Conservation (phyloP, 2,113 vertebrate genomes). For the Rhipidura dahli region DNA sequence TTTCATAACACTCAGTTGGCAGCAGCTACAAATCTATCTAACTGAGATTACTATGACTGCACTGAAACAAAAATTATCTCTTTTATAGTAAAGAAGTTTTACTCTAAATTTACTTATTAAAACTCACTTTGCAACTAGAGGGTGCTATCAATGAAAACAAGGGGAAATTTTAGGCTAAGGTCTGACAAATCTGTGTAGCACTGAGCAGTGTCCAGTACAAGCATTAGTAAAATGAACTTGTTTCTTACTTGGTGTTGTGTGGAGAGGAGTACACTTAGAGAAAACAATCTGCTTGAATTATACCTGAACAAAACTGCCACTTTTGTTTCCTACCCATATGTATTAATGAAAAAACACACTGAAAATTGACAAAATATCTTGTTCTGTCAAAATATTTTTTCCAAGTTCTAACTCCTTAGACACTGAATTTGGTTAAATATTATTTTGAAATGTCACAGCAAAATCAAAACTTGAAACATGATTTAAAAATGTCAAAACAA, state of each 20-base stretch:
- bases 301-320: not conserved
- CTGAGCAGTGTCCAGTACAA: not conserved
- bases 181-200: not conserved
- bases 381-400: not conserved
- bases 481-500: not conserved
- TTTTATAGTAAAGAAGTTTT: not conserved
- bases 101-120: not conserved
- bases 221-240: not conserved
- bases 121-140: not conserved
- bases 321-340: not conserved
- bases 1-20: not conserved
- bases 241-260: not conserved
- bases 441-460: not conserved
- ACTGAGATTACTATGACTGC: not conserved
- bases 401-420: not conserved
- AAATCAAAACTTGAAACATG: not conserved
- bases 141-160: not conserved
- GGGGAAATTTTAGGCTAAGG: not conserved
- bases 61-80: not conserved
- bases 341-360: not conserved
- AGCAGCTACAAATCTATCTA: not conserved
- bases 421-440: not conserved
- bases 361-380: not conserved
- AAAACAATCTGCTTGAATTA: not conserved
- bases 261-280: not conserved